phyloP scores from a whole-genome alignment of 2,113 vertebrate genomes.

The Pholis gunnellus region DNA sequence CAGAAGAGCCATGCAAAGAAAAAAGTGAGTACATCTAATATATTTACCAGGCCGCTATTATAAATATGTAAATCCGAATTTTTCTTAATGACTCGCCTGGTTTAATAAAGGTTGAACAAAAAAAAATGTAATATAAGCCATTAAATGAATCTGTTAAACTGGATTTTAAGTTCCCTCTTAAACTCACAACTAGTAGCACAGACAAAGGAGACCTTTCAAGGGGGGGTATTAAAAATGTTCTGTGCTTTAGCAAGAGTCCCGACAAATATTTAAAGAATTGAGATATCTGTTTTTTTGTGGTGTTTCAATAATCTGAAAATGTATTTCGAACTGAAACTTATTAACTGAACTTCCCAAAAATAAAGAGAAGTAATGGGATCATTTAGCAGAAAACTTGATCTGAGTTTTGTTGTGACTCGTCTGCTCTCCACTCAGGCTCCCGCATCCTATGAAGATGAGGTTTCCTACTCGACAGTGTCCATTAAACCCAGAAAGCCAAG shows the following conservation, averaged over 20 bases:
- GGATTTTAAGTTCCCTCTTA: not conserved
- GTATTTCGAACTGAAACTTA: not conserved
- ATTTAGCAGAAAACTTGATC: not conserved
- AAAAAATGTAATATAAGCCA: too few species aligned
- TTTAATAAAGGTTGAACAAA: too few species aligned
- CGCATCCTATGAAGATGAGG: conserved; percentile 17
- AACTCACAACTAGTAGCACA: not conserved
- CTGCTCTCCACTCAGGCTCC: conserved; percentile 36
- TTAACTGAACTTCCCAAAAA: not conserved
- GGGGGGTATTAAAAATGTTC: not conserved
- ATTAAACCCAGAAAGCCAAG: conserved; percentile 33
- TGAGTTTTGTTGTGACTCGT: not conserved
- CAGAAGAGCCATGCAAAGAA: not conserved
- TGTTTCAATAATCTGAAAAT: too few species aligned
- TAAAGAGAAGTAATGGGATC: not conserved
- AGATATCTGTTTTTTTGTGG: not conserved
- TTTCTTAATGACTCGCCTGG: too few species aligned
- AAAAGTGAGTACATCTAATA: conserved; percentile 50
- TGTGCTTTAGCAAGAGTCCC: not conserved
- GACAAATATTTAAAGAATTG: not conserved
- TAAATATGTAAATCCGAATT: too few species aligned
- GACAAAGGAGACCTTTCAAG: not conserved
- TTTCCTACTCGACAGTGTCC: conserved; percentile 63
- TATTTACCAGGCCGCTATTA: too few species aligned
- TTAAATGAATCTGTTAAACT: not conserved